A percentile compares a stretch with the other conserved stretches of the same genome.
Conservation (phyloP, 2,797 vertebrate species). For the Schizopygopsis pylzovi region DNA sequence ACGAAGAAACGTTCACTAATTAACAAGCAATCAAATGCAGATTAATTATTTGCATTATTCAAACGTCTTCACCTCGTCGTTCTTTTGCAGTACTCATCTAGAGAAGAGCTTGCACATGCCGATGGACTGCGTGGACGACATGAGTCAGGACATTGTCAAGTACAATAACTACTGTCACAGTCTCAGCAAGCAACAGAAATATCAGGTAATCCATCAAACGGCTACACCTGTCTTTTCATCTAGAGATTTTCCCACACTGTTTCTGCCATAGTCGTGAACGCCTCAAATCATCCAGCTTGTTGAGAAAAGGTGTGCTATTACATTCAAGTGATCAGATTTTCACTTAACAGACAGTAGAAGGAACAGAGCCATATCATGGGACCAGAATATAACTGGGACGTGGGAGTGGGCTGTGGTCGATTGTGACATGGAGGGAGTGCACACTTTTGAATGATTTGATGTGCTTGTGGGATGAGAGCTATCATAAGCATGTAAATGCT, state of each 20-base stretch:
- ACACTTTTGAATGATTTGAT: slow-evolving; percentile 1
- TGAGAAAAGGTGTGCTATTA: not conserved
- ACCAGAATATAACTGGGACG: not conserved
- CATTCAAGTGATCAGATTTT: not conserved
- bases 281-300: not conserved
- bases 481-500: slow-evolving; percentile 25
- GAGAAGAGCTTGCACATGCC: slow-evolving; percentile 96
- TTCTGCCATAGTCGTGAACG: not conserved
- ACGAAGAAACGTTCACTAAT: not conserved
- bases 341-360: not conserved
- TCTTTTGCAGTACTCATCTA: slow-evolving; percentile 74
- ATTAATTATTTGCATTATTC: not conserved
- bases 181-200: slow-evolving; percentile 94
- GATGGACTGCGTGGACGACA: slow-evolving; percentile 98
- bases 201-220: slow-evolving; percentile 61
- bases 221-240: not conserved
- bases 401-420: not conserved
- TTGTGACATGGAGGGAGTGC: not conserved
- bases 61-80: not conserved
- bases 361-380: not conserved
- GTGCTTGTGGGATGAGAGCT: not conserved
- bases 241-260: not conserved
- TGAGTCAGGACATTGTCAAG: slow-evolving; percentile 97
- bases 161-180: slow-evolving; percentile 96
- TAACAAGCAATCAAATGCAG: not conserved